A percentile compares a stretch with the other conserved stretches of the same genome.
Evolutionary conservation across 92 coral and sea anemone genomes (phyloP).

Genomic region (Muricea muricata): DNA sequence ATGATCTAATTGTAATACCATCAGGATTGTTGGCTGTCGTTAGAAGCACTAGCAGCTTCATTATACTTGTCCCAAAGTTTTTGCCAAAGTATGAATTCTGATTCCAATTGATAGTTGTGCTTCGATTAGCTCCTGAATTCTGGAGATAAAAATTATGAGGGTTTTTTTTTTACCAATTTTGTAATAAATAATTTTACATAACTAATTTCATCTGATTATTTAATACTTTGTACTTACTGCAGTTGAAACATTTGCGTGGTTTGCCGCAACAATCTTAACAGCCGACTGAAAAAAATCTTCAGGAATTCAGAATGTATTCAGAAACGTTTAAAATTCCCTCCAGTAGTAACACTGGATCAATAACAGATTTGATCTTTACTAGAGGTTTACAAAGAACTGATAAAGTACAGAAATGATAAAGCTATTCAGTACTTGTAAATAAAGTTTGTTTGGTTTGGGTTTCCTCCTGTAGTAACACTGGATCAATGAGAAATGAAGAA

Average conservation of each 20-base stretch:
- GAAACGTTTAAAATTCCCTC: background rate
- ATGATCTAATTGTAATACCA: constrained; percentile 56
- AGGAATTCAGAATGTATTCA: background rate
- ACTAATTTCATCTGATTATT: too few relatives aligned
- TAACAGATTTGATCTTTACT: too few relatives aligned
- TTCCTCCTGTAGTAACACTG: too few relatives aligned
- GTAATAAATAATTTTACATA: background rate
- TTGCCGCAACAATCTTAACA: background rate
- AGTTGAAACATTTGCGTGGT: background rate
- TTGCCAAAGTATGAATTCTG: constrained; percentile 2
- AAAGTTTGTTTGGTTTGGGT: too few relatives aligned
- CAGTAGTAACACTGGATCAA: too few relatives aligned
- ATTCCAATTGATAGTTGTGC: background rate
- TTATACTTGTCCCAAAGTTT: constrained; percentile 62
- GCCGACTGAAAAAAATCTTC: background rate
- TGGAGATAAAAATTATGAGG: background rate
- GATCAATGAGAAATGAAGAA: too few relatives aligned
- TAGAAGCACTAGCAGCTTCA: constrained; percentile 87
- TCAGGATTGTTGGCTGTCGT: constrained; percentile 99
- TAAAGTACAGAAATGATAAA: too few relatives aligned
- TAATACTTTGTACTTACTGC: too few relatives aligned
- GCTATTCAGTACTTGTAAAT: too few relatives aligned
- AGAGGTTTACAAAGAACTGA: too few relatives aligned
- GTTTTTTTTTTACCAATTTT: too few relatives aligned
- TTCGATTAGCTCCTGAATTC: background rate